Evolutionary conservation across 2,888 invertebrate species (phyloP).

Genomic region (Himalopsyche kuldschensis): DNA sequence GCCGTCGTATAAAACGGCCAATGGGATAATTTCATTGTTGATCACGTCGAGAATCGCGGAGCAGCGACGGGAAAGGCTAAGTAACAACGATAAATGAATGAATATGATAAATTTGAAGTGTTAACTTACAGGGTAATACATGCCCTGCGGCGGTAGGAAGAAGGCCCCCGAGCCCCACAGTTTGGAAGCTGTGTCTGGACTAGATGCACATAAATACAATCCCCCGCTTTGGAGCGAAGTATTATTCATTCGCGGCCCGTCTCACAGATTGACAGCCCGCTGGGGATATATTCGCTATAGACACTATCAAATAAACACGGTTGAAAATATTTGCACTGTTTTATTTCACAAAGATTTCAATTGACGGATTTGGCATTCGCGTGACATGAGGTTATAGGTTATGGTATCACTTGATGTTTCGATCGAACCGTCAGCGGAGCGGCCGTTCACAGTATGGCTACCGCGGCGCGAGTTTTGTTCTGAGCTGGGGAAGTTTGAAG

Average conservation of each 20-base stretch:
- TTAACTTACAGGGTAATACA: constrained; percentile 92
- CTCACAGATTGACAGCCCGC: constrained; percentile 14
- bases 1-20: constrained; percentile 22
- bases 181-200: constrained; percentile 80
- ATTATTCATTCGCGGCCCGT: constrained; percentile 36
- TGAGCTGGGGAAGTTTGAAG: constrained; percentile 9
- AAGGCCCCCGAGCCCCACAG: constrained; percentile 96
- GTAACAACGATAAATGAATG: background rate
- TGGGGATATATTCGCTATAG: background rate
- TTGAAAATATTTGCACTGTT: background rate
- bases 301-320: background rate
- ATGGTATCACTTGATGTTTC: constrained; percentile 2
- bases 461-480: constrained; percentile 18
- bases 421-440: constrained; percentile 14
- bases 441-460: constrained; percentile 29
- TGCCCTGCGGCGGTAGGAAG: constrained; percentile 95
- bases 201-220: constrained; percentile 56
- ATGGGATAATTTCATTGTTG: constrained; percentile 33
- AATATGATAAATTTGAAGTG: background rate
- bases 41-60: background rate
- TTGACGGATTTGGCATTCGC: constrained; percentile 8
- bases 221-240: constrained; percentile 37
- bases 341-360: background rate
- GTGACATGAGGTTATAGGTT: constrained; percentile 32
- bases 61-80: background rate